Evolutionary conservation across 2,113 vertebrate genomes (phyloP), one percentile per base, ranked within the genome.

Genomic region (Condylura cristata): DNA sequence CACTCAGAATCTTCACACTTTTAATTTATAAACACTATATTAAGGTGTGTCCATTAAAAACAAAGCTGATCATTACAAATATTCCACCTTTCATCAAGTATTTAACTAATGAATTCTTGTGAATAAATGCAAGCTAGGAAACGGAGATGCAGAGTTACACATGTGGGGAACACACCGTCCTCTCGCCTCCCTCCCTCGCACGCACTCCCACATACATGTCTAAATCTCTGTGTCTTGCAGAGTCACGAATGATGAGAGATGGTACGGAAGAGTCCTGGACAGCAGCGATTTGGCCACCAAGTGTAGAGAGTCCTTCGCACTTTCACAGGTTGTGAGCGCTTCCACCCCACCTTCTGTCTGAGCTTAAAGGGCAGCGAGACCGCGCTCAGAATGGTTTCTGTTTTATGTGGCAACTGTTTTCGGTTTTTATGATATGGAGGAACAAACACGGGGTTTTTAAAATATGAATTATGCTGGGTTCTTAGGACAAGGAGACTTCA

Each of bases 41-140:
- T 93, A 96, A 97, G 95, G 81, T 44, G 87, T 53, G 34, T n/a
- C 46, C 79, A 48, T 93, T 68, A 93, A 95, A 97, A 96, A 97
- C n/a, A 86, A 18, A 96, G 86, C 81, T 9, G 12, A 30, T 76
- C 60, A 4, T 91, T 44, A 1, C 68, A 94, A 83, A 70, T 89
- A 16, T 81, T 70, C 86, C 72, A 60, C 92, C 96, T 97, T 96
- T 76, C 94, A 96, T 97, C 85, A 82, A 84, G 82, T 95, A 93
- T 96, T 96, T 89, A 96, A 48, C 80, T 53, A 1, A 51, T 14
- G 92, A 80, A 79, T 65, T 80, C 93, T 92, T 81, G 68, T 96
- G 98, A 98, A 97, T 96, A 97, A 96, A 96, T 65, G 56, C 83
- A 60, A 46, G 68, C 94, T 16, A 8, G 65, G 65, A n/a, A n/a